Percentiles rank a stretch among this genome's conserved stretches.
Conservation (phyloP, 2,797 vertebrate genomes). For the Eospalax fontanierii region DNA sequence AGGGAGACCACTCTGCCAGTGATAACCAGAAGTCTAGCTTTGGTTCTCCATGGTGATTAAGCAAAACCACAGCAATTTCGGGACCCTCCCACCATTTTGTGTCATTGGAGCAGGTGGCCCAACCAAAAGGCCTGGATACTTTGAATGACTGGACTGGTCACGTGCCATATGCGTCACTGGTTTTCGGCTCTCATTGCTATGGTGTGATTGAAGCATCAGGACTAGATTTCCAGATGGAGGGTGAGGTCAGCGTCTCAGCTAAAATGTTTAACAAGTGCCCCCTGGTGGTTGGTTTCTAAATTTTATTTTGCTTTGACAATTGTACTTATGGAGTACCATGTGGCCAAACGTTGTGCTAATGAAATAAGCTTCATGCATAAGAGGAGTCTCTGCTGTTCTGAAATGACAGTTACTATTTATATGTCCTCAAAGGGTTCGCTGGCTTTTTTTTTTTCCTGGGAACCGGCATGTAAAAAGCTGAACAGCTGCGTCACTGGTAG, state of each 20-base stretch:
- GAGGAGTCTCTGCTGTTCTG: not conserved
- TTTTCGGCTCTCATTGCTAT: not conserved
- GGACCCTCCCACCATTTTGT: not conserved
- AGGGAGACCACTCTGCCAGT: not conserved
- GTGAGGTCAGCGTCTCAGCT: conserved; percentile 59
- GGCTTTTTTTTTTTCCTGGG: not conserved
- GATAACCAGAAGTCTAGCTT: not conserved
- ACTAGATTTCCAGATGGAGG: not conserved
- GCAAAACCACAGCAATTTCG: not conserved
- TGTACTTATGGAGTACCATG: not conserved
- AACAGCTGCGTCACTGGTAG: not conserved
- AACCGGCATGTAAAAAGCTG: not conserved
- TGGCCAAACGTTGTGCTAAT: not conserved
- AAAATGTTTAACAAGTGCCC: conserved; percentile 52
- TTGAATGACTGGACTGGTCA: not conserved
- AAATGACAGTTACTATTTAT: conserved; percentile 48
- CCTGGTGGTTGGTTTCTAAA: conserved; percentile 44
- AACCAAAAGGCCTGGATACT: not conserved
- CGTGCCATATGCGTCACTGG: fast-evolving
- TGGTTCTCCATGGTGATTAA: not conserved
- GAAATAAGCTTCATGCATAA: not conserved
- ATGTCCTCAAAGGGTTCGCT: not conserved
- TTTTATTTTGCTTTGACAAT: not conserved
- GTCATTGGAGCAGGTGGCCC: not conserved
- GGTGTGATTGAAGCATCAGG: not conserved